Evolutionary conservation across 2,113 vertebrate species (phyloP).

Genomic region (Sapajus apella): DNA sequence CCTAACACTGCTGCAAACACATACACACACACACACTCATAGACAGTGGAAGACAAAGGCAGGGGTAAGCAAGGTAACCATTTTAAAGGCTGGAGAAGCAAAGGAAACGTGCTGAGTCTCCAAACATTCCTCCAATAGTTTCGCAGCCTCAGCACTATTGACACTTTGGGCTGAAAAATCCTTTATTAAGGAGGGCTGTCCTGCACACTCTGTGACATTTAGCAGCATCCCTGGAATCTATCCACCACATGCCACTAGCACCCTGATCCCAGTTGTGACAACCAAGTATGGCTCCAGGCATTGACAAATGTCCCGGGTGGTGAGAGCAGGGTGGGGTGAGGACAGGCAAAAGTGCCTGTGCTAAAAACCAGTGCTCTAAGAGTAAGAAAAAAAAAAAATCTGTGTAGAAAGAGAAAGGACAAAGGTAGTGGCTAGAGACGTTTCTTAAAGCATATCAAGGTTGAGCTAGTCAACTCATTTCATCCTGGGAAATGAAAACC

Average conservation of each 20-base stretch:
- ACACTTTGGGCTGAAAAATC: not conserved
- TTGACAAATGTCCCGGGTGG: not conserved
- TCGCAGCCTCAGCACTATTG: not conserved
- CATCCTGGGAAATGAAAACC: slow-evolving; percentile 20
- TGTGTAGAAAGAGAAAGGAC: not conserved
- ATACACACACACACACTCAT: no score
- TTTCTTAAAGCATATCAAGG: not conserved
- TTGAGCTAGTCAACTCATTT: not conserved
- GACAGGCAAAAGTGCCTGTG: not conserved
- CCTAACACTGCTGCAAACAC: not conserved
- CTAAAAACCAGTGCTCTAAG: not conserved
- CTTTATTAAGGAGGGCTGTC: not conserved
- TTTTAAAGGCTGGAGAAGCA: not conserved
- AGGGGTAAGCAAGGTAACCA: not conserved
- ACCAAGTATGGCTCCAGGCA: slow-evolving; percentile 7
- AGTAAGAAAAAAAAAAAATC: not conserved
- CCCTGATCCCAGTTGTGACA: not conserved
- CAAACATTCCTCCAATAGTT: not conserved
- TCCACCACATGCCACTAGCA: no score
- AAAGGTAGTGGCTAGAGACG: not conserved
- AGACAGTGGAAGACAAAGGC: not conserved
- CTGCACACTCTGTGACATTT: not conserved
- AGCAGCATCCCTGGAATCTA: not conserved
- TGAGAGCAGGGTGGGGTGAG: rapidly evolving
- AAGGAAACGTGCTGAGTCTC: not conserved